Conservation (phyloP, 2,888 invertebrate genomes). For the Monopis laevigella region DNA sequence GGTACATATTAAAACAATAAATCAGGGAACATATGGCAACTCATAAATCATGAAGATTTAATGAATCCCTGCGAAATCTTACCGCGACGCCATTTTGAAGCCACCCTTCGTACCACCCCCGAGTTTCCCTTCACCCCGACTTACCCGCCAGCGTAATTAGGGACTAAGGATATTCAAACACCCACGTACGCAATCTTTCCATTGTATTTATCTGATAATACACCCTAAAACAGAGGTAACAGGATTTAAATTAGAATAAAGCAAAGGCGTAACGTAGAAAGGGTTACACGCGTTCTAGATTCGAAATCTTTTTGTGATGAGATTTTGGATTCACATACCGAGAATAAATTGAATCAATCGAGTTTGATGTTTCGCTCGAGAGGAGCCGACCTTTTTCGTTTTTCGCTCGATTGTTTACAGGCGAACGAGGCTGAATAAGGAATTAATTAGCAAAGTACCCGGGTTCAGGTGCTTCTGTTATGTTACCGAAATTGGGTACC, state of each 20-base stretch:
- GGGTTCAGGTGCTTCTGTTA: slow-evolving; percentile 4
- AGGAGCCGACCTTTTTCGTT: slow-evolving; percentile 23
- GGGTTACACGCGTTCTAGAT: too few relatives aligned
- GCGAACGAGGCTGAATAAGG: slow-evolving; percentile 27
- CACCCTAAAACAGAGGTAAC: too few relatives aligned
- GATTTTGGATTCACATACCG: too few relatives aligned
- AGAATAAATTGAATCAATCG: slow-evolving; percentile 65
- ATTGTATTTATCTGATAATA: too few relatives aligned
- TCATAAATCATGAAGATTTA: slow-evolving; percentile 66
- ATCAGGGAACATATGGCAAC: slow-evolving; percentile 49
- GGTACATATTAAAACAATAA: slow-evolving; percentile 33
- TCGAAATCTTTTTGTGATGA: too few relatives aligned
- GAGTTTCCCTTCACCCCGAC: slow-evolving; percentile 17
- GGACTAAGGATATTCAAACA: slow-evolving; percentile 7
- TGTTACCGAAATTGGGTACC: neutral
- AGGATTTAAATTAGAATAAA: too few relatives aligned
- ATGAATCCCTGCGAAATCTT: slow-evolving; percentile 65
- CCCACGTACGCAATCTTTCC: slow-evolving; percentile 3
- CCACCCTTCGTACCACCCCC: slow-evolving; percentile 15
- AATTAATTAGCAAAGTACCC: slow-evolving; percentile 39
- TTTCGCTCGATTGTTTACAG: slow-evolving; percentile 15
- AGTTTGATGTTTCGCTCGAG: slow-evolving; percentile 51
- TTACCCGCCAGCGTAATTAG: slow-evolving; percentile 42
- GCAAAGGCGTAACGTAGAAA: too few relatives aligned
- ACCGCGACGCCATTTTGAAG: slow-evolving; percentile 55